Evolutionary conservation across 1,140 invertebrate species (phyloP), one percentile per base, ranked within the genome.

Genomic region (Mya arenaria): DNA sequence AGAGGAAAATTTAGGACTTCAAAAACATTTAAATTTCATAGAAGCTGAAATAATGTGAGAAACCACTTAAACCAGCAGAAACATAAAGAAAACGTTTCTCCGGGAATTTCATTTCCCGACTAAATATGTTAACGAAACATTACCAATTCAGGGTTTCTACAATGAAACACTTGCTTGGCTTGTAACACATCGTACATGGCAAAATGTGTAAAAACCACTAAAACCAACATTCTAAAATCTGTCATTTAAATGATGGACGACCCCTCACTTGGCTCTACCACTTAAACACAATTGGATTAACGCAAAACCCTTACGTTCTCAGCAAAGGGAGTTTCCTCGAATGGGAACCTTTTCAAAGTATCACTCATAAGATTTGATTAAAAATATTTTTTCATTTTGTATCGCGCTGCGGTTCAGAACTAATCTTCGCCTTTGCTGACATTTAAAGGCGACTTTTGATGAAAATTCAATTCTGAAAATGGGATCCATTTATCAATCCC

Each of bases 121-220:
- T n/a, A n/a, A n/a, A n/a, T n/a, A n/a, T n/a, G n/a, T n/a, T n/a
- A n/a, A n/a, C n/a, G n/a, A n/a, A n/a, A n/a, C n/a, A n/a, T n/a
- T n/a, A n/a, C n/a, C n/a, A n/a, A n/a, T n/a, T n/a, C n/a, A n/a
- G n/a, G n/a, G n/a, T n/a, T n/a, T n/a, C n/a, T n/a, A n/a, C n/a
- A n/a, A n/a, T n/a, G n/a, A n/a, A n/a, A n/a, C n/a, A n/a, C n/a
- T n/a, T n/a, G n/a, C n/a, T n/a, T n/a, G n/a, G n/a, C n/a, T n/a
- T n/a, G n/a, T n/a, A n/a, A 52, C 48, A n/a, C 48, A 19, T 19
- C 10, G 19, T 10, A 44, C 10, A 44, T 19, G 25, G 48, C 48
- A 52, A 52, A 52, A 52, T 23, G 48, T 52, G 48, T 52, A 52
- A 52, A 52, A 52, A 52, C 48, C 48, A 52, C 48, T 52, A 52